A percentile compares a stretch with the other conserved stretches of the same genome.
Evolutionary conservation across 2,113 vertebrate genomes (phyloP).

Genomic region (Gadus macrocephalus): DNA sequence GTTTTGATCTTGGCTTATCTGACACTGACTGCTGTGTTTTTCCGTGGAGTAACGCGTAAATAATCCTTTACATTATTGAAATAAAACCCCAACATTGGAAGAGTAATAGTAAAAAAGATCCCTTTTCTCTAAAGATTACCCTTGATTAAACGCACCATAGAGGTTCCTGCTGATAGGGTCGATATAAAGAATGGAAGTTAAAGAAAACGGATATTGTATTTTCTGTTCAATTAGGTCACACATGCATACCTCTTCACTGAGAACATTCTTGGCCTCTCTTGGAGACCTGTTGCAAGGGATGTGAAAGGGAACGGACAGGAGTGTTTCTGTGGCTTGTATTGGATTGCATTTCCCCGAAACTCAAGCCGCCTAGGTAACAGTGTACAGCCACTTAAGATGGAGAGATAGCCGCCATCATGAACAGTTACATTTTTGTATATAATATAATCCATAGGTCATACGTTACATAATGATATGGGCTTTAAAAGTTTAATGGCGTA

Average conservation of each 20-base stretch:
- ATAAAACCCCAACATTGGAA: too few relatives aligned
- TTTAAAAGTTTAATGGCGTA: background rate
- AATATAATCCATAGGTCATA: conserved; percentile 58
- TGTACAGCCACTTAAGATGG: conserved; percentile 77
- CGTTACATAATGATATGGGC: conserved; percentile 15
- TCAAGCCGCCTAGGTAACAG: conserved; percentile 69
- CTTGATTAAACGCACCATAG: background rate
- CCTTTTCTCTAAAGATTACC: background rate
- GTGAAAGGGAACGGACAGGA: conserved; percentile 63
- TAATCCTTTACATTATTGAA: too few relatives aligned
- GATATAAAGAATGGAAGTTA: conserved; percentile 8
- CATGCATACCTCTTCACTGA: conserved; percentile 44
- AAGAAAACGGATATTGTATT: conserved; percentile 17
- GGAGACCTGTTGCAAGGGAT: conserved; percentile 59
- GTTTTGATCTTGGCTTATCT: too few relatives aligned
- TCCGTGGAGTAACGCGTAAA: too few relatives aligned
- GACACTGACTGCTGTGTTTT: too few relatives aligned
- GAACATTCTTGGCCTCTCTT: conserved; percentile 41
- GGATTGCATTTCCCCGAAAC: conserved; percentile 73
- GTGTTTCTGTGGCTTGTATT: conserved; percentile 71
- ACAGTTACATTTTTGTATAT: conserved; percentile 71
- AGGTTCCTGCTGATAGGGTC: background rate
- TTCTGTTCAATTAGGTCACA: conserved; percentile 19
- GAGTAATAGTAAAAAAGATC: too few relatives aligned
- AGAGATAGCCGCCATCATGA: conserved; percentile 67